Base-by-base conservation (phyloP, 2,113 vertebrate species). In the Aspidoscelis tigris region DNA sequence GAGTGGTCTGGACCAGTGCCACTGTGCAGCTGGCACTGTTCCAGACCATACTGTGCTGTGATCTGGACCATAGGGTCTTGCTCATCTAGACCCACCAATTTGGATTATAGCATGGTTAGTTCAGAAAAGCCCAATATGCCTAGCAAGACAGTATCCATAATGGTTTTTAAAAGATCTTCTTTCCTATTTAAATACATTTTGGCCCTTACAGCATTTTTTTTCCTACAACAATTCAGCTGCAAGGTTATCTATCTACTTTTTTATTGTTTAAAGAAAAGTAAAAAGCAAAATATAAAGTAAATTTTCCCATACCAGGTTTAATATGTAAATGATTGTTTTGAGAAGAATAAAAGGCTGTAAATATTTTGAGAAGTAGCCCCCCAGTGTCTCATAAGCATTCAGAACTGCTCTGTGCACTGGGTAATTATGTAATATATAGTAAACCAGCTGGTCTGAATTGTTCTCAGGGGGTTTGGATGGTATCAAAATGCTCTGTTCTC, bases 351-450 rank as follows among this genome's bases (percentile, higher is more conserved):
- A 96, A 93, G 84, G 93, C 93, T 94, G 94, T 96, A 96, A 96
- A 96, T 96, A 96, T 96, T 96, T 96, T 96, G 95, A 95, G 93
- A 96, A 96, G 94, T 96, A 90, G 93, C 93, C 90, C 95, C 94
- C 95, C 85, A 86, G 94, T 95, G 96, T 90, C 95, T 96, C 93
- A 94, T 96, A 95, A 94, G 93, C 92, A 96, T 95, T 94, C 92
- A 93, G 93, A 96, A 95, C 2, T 70, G 92, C 85, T 82, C 89
- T 0, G n/a, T 86, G 88, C 92, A 93, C 93, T 92, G 93, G 72
- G 82, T 95, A 96, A 96, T 96, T 95, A 94, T 91, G 89, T 93
- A 96, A 96, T 95, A 93, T 93, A 95, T 93, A 95, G 94, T 94
- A 95, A 91, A 94, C 90, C 95, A 96, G 96, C 96, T 96, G 96